phyloP scores from a whole-genome alignment of 2,797 vertebrate genomes.

The Nannoperca australis region DNA sequence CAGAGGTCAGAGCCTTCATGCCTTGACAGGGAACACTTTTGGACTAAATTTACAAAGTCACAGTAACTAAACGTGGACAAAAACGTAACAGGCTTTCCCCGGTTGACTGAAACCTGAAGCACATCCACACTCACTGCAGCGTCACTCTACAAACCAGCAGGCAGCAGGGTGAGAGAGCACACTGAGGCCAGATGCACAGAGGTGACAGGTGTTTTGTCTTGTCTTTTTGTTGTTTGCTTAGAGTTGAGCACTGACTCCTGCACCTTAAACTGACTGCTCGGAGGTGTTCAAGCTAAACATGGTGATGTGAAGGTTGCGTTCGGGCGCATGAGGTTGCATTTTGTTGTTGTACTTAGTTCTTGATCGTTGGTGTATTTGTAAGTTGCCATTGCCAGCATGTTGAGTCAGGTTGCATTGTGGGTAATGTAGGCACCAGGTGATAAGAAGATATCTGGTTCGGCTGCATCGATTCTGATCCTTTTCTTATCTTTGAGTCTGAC shows the following conservation, averaged over 20 bases:
- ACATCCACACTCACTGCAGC: background rate
- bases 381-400: no score
- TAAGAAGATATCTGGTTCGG: background rate
- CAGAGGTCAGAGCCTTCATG: background rate
- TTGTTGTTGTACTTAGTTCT: background rate
- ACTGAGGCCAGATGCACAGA: background rate
- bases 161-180: background rate
- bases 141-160: background rate
- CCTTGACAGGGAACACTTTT: background rate
- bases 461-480: no score
- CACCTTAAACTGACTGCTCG: no score
- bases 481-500: no score
- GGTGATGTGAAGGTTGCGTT: background rate
- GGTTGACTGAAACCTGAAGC: constrained; percentile 13
- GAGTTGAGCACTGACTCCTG: background rate
- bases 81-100: constrained; percentile 13
- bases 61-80: constrained; percentile 20
- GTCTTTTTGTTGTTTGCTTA: background rate
- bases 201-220: background rate
- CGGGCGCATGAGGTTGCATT: background rate
- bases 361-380: background rate
- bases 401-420: background rate
- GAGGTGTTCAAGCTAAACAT: background rate
- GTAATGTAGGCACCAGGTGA: background rate
- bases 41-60: constrained; percentile 7